A percentile compares a stretch with the other conserved stretches of the same genome.
Conservation (phyloP, 1,140 invertebrate species). For the Calycopis cecrops region DNA sequence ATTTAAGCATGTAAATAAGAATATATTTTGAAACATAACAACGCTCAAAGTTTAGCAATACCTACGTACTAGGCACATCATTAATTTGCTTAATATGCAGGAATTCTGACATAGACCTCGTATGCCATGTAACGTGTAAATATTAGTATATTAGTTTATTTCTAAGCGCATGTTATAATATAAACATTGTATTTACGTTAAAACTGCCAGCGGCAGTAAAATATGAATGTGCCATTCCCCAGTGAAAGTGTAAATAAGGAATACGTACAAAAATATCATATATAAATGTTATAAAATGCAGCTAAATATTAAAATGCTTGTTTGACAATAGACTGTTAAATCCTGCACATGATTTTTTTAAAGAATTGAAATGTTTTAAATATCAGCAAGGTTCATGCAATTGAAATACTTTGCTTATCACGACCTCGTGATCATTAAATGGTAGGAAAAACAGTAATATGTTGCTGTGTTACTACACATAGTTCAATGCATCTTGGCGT, state of each 20-base stretch:
- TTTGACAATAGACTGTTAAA: too few relatives aligned
- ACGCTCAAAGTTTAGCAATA: slow-evolving; percentile 5
- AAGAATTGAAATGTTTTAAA: too few relatives aligned
- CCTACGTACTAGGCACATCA: neutral
- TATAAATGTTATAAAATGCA: too few relatives aligned
- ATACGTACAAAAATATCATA: slow-evolving; percentile 5
- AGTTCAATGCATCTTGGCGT: too few relatives aligned
- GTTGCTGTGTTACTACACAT: too few relatives aligned
- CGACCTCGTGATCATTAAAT: too few relatives aligned
- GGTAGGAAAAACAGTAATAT: too few relatives aligned
- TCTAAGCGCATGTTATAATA: slow-evolving; percentile 5
- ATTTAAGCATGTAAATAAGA: slow-evolving; percentile 14
- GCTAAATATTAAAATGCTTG: too few relatives aligned
- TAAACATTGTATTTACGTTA: slow-evolving; percentile 9
- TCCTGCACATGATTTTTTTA: too few relatives aligned
- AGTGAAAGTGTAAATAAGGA: slow-evolving; percentile 15
- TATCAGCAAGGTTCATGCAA: too few relatives aligned
- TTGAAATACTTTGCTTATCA: too few relatives aligned
- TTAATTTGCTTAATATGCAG: neutral
- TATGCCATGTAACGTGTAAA: slow-evolving; percentile 65
- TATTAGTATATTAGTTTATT: slow-evolving; percentile 27
- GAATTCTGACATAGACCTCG: slow-evolving; percentile 42
- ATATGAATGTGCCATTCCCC: slow-evolving; percentile 17
- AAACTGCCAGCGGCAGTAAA: slow-evolving; percentile 5
- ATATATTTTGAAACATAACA: slow-evolving; percentile 10